Conservation (phyloP, 2,888 invertebrate species). For the Marronus borbonicus region DNA sequence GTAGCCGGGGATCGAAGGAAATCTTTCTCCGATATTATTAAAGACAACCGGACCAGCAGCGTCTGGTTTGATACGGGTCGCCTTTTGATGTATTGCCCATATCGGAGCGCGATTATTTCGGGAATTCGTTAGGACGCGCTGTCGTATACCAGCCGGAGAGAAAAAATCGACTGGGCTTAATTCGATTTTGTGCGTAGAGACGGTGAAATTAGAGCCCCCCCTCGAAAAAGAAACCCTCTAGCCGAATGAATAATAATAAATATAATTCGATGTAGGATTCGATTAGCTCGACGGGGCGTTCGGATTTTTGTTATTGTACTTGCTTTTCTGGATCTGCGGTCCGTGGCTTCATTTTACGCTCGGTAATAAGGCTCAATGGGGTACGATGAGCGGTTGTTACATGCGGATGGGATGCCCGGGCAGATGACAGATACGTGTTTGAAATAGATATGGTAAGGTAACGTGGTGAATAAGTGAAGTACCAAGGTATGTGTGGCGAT, state of each 20-base stretch:
- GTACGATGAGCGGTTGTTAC: constrained; percentile 8
- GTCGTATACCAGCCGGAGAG: background rate
- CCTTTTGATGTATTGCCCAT: constrained; percentile 41
- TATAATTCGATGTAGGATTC: constrained; percentile 43
- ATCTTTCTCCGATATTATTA: background rate
- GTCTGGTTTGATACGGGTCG: constrained; percentile 29
- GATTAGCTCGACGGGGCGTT: constrained; percentile 39
- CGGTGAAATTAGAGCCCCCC: constrained; percentile 23
- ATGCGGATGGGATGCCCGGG: background rate
- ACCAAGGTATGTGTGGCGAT: too few species aligned
- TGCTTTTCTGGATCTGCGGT: constrained; percentile 29
- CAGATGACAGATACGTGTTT: background rate
- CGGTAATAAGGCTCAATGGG: constrained; percentile 23
- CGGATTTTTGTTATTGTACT: constrained; percentile 44
- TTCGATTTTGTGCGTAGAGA: constrained; percentile 37
- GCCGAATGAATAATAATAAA: constrained; percentile 35
- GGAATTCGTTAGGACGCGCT: constrained; percentile 13
- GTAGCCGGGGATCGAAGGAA: constrained; percentile 18
- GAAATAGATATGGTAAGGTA: background rate
- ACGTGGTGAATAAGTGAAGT: background rate
- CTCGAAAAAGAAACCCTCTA: background rate
- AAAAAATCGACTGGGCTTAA: constrained; percentile 34
- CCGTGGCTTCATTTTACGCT: constrained; percentile 35
- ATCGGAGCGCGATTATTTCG: constrained; percentile 40
- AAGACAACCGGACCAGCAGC: background rate